Evolutionary conservation across 2,797 vertebrate species (phyloP), one percentile per base, ranked within the genome.

Genomic region (Peromyscus aztecus): DNA sequence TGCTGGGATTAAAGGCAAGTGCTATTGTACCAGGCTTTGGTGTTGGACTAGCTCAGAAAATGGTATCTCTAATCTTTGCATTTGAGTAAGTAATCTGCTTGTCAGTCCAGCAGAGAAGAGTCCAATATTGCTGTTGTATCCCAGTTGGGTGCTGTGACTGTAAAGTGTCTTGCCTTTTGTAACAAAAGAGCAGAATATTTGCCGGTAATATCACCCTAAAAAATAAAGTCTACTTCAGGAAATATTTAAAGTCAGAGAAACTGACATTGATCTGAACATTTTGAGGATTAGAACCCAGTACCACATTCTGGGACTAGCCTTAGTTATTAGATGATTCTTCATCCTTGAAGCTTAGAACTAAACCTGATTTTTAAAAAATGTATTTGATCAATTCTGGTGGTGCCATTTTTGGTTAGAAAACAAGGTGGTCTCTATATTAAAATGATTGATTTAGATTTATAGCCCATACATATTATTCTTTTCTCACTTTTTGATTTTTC

Each of bases 11-110:
- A 78, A 52, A 52, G 46, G 76, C 76, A 78, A 52, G 46, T 24
- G 8, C 69, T 2, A 73, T 19, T 73, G 21, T 10, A 73, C 19
- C 69, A 73, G 19, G 29, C 46, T 52, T 77, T 77, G 75, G 46
- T 96, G 24, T 86, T 89, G 85, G 11, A 84, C 21, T 76, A 94
- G 75, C 40, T 95, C 59, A 94, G 40, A 91, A 94, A 85, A 85
- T 73, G 61, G 21, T 14, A 63, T 61, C n/a, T 86, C n/a, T 89
- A 14, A 63, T 65, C 14, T 90, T 92, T 73, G 37, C 24, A 43
- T 21, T 75, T 40, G 4, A 21, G 67, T 94, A 89, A 97, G 37
- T 90, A 11, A 78, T 87, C 81, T n/a, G 59, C 94, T 94, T 16
- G 43, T 89, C 89, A 7, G 90, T 55, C 40, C 88, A 76, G 17